These are phyloP conservation scores for Lucinisca nassula DNA, from an alignment of 2,888 invertebrate genomes.

Conservation along the genomic window DNA sequence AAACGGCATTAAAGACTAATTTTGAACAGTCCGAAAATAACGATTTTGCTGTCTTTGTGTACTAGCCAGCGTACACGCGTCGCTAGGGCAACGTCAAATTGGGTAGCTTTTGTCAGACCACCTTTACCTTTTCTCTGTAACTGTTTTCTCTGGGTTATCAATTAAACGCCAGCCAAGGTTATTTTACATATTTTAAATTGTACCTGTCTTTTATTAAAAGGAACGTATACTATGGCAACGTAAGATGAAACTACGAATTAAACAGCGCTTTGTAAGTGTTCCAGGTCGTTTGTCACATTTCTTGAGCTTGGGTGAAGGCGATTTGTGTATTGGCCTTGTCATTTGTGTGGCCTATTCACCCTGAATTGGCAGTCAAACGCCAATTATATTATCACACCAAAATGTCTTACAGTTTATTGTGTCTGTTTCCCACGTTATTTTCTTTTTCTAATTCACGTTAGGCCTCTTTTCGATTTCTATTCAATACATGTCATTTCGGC, in stretches of 20 bases:
- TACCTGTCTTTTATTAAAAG: background rate
- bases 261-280: background rate
- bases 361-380: background rate
- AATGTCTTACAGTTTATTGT: background rate
- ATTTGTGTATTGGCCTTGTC: background rate
- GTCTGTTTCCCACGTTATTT: background rate
- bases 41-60: no score
- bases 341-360: constrained; percentile 12
- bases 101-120: no score
- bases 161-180: no score
- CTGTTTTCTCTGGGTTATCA: no score
- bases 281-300: background rate
- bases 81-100: no score
- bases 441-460: background rate
- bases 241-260: background rate
- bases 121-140: no score
- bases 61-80: no score
- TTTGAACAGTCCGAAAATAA: no score
- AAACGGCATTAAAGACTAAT: no score
- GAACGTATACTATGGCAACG: background rate
- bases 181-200: no score
- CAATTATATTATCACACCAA: background rate
- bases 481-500: no score
- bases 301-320: background rate
- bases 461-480: no score